Base-by-base conservation (phyloP, 2,888 invertebrate species). In the Uloborus plumipes region DNA sequence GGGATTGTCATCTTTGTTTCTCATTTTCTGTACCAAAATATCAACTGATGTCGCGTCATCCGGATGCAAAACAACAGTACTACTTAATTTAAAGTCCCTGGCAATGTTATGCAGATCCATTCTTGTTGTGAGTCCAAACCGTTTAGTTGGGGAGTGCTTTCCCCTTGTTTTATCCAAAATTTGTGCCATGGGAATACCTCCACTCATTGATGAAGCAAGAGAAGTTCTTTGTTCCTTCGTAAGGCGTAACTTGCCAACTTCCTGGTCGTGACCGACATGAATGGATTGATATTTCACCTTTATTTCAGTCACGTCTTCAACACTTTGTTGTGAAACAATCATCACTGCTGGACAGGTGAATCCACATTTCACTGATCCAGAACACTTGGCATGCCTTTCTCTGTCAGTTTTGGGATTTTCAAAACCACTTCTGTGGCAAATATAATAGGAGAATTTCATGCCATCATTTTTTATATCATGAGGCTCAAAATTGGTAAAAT, bases 21-120 rank as follows among this genome's bases (percentile, higher is more conserved):
- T 14, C 18, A 58, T 22, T 67, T 75, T 67, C 20, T 58, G 20
- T n/a, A 75, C 22, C 4, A 6, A n/a, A 9, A 58, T 47, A 16
- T 75, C n/a, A 15, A 75, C 59, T 14, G 75, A 66, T 31, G 13
- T 47, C 1, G 65, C 7, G 55, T 65, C 66, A 66, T 66, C 47
- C 49, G 16, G 1, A 67, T 75, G 7, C 14, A 64, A 39, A 22
- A 31, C 50, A 49, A 2, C 49, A 15, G 58, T 31, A 13, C 15
- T 26, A 75, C 66, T 59, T n/a, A n/a, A n/a, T 22, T 59, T 47
- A 49, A 59, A 67, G 11, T 47, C 59, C 15, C 31, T 55, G 11
- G 15, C 6, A 6, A 67, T 31, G 14, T 67, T 59, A 9, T 50
- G 50, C 20, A 75, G 14, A 49, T 50, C 67, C 22, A 59, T 66